Base-by-base conservation (phyloP, 1,140 invertebrate genomes). In the Sminthurides bifidus region DNA sequence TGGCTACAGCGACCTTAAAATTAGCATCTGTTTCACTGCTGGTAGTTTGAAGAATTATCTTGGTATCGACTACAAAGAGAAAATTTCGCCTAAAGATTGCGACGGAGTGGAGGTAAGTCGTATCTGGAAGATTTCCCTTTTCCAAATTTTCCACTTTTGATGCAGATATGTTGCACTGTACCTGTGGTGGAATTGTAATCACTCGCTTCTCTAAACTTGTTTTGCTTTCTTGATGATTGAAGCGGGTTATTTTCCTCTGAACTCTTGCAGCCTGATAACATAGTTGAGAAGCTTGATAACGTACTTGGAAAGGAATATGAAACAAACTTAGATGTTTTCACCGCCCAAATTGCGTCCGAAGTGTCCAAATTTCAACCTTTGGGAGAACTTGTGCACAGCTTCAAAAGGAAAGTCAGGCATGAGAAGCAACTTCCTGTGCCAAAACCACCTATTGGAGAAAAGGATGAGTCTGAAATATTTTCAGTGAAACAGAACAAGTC, bases 1-100 rank as follows among this genome's bases (percentile, higher is more conserved):
- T 77, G 92, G 92, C 17, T 95, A 93, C 68, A 80, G 83, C 69
- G 82, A 89, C 67, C 72, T 94, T 23, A 76, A 77, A 56, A 79
- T 95, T 5, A 78, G 82, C 45, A 69, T 95, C 12, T 85, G 83
- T 67, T 93, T 91, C 68, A 81, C 81, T 59, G 87, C 89, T 45
- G 85, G 81, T 27, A 82, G 79, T 52, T 74, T 93, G 40, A 78
- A 79, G 59, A 82, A 84, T 19, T 91, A 82, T 66, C 64, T 86
- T 2, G 75, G 77, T 35, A 75, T 85, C 51, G 74, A 70, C n/a
- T 84, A 79, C 66, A 69, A 70, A 0, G 76, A 80, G 33, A 80
- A 79, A 73, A 69, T 87, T 12, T 73, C 76, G 29, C 70, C 73
- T 44, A 65, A 72, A 21, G 68, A 24, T 46, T 62, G 48, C 64